Conservation (phyloP, 2,888 invertebrate genomes). For the Cephus nigrinus region DNA sequence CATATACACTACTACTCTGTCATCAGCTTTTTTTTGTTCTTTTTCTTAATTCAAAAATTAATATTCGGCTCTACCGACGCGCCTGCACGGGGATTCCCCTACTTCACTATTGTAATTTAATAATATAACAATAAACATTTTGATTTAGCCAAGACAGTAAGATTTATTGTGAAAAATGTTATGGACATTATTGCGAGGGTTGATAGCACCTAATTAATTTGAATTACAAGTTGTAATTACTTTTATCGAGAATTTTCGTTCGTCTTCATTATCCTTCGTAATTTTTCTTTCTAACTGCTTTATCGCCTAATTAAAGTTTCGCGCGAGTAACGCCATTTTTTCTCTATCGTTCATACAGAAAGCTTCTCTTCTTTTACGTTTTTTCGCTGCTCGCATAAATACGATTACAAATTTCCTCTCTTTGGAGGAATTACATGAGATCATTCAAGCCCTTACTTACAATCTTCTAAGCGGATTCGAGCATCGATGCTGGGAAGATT, state of each 20-base stretch:
- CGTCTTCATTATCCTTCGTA: background rate
- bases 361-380: background rate
- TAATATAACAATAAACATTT: constrained; percentile 44
- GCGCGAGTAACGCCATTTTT: background rate
- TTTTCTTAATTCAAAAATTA: background rate
- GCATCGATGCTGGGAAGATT: background rate
- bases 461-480: background rate
- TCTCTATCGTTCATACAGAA: too few relatives aligned
- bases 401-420: background rate
- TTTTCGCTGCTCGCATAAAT: background rate
- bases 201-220: background rate
- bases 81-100: constrained; percentile 24
- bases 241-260: background rate
- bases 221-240: background rate
- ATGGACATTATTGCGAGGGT: background rate
- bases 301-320: background rate
- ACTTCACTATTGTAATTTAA: constrained; percentile 45
- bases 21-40: background rate
- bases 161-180: background rate
- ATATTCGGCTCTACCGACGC: background rate
- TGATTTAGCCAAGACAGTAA: constrained; percentile 14
- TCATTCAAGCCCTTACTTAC: background rate
- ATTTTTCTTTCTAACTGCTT: background rate
- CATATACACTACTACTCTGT: background rate
- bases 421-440: background rate